These are phyloP conservation scores for Sphaerodactylus townsendi DNA, from an alignment of 2,113 vertebrate genomes.

Conservation along the genomic window DNA sequence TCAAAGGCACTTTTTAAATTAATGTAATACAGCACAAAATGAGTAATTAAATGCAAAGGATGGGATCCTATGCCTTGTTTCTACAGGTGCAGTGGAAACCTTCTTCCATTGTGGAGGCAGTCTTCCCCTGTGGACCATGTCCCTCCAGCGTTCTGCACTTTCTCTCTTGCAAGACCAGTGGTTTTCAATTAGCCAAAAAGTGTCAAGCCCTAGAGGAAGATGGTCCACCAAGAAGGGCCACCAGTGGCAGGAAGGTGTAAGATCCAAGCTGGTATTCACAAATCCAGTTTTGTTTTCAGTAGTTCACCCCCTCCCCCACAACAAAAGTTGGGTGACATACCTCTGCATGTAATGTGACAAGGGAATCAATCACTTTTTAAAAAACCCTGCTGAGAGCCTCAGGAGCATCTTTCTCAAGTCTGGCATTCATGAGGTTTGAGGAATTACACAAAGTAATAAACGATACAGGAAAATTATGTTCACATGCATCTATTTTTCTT, in stretches of 20 bases:
- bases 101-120: too few species aligned
- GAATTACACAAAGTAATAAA: slow-evolving; percentile 41
- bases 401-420: not conserved
- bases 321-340: not conserved
- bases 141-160: too few species aligned
- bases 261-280: not conserved
- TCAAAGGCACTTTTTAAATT: too few species aligned
- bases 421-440: slow-evolving; percentile 14
- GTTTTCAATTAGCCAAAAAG: too few species aligned
- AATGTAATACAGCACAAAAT: not conserved
- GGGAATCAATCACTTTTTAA: not conserved
- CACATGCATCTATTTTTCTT: not conserved
- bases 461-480: slow-evolving; percentile 54
- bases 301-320: not conserved
- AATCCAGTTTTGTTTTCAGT: not conserved
- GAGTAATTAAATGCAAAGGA: not conserved
- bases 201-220: too few species aligned
- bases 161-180: too few species aligned
- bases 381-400: slow-evolving; percentile 6
- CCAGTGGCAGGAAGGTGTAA: too few species aligned
- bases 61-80: too few species aligned
- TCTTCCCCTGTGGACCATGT: too few species aligned
- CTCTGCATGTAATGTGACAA: not conserved
- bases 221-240: too few species aligned
- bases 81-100: too few species aligned